Evolutionary conservation across 2,113 vertebrate species (phyloP), one percentile per base, ranked within the genome.

Genomic region (Bufo gargarizans): DNA sequence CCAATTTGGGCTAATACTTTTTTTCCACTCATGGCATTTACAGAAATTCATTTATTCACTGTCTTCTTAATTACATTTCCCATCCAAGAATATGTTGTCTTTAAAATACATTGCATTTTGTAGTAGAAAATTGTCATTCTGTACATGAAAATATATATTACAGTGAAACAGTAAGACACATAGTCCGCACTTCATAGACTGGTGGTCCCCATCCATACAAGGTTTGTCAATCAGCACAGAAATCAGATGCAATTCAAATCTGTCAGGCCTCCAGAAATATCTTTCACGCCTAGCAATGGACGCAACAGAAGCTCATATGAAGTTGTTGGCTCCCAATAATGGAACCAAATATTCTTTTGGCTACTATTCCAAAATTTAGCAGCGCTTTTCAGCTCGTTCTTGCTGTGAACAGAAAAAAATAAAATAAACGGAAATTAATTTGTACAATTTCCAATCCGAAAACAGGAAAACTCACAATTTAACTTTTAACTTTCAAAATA

Each of bases 301-400:
- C 4, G 0, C 45, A 67, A 13, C 6, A 49, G 20, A 49, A 33
- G 14, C 50, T 14, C 45, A 71, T 47, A 47, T 45, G 47, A 50
- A 11, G 55, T 22, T 63, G 20, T 17, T 55, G 55, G 84, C 65
- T 58, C 84, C 72, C 17, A 55, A 84, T 13, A 84, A 86, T 33
- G 84, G 71, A 86, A 86, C 69, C 43, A 77, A 85, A 58, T 45
- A 47, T 45, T 56, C 20, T 72, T 72, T 56, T 3, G 3, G 14
- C 17, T 12, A 49, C 12, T 33, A 49, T 77, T 16, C 56, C 13
- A 47, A 63, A 71, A 61, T 0, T 94, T 89, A 93, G 13, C 77
- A 90, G 77, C 92, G 90, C 19, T 80, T 93, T 87, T 91, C 87
- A 0, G 90, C 91, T 61, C 45, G 90, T 71, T 94, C 93, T 0